These are phyloP conservation scores for Drosophila insularis DNA, from an alignment of 1,140 invertebrate genomes.

Conservation along the genomic window DNA sequence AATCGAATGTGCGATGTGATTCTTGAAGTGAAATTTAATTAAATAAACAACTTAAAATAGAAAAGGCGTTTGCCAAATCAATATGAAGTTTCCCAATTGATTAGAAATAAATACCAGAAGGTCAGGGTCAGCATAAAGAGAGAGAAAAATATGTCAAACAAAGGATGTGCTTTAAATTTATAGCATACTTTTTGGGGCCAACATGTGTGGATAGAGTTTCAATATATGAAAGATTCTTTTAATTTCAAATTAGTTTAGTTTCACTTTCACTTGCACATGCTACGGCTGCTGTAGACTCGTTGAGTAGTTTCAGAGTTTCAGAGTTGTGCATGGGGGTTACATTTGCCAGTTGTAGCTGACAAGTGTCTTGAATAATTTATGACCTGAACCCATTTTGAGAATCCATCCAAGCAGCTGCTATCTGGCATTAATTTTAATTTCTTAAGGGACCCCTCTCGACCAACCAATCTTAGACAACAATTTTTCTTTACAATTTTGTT, in stretches of 20 bases:
- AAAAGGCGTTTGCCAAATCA: not conserved
- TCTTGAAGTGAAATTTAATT: conserved; percentile 65
- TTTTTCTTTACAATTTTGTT: conserved; percentile 14
- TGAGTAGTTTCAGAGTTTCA: conserved; percentile 9
- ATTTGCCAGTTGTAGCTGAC: conserved; percentile 70
- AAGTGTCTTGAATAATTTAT: conserved; percentile 77
- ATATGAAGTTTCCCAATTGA: not conserved
- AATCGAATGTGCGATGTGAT: conserved; percentile 11
- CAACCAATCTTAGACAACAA: conserved; percentile 27
- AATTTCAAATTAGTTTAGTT: conserved; percentile 16
- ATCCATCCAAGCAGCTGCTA: conserved; percentile 52
- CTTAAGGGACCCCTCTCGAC: conserved; percentile 26
- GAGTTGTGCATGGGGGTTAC: conserved; percentile 3
- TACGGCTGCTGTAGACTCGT: conserved; percentile 1
- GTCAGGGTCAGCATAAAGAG: not conserved
- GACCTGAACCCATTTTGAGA: conserved; percentile 45
- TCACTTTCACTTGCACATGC: conserved; percentile 35
- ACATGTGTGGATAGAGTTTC: not conserved
- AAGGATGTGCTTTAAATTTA: conserved; percentile 58
- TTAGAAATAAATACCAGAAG: not conserved
- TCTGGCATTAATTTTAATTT: conserved; percentile 64
- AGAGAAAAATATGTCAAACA: not conserved
- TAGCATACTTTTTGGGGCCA: conserved; percentile 43
- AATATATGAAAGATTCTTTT: conserved; percentile 3
- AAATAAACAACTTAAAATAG: conserved; percentile 38